Percentiles rank a stretch among this genome's conserved stretches.
Conservation (phyloP, 2,113 vertebrate species). For the Ahaetulla prasina region DNA sequence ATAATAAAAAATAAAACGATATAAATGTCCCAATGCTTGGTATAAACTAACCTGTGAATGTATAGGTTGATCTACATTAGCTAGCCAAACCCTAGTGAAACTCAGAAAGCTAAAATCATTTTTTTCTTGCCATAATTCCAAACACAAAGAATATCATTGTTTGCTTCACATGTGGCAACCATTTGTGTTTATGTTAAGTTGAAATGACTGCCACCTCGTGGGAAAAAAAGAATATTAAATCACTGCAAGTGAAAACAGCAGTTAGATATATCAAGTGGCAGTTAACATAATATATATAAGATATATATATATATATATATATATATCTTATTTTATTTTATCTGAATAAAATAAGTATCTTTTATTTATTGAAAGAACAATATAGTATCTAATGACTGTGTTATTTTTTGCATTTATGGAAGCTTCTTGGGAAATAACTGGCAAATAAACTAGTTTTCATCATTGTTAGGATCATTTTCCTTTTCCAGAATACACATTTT, state of each 20-base stretch:
- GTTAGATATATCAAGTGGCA: background rate
- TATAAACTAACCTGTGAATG: constrained; percentile 4
- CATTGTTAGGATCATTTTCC: background rate
- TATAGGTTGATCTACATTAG: constrained; percentile 25
- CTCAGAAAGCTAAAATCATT: constrained; percentile 21
- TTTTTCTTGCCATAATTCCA: constrained; percentile 5
- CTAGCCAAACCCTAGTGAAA: constrained; percentile 19
- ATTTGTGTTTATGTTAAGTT: constrained; percentile 63
- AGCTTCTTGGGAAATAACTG: background rate
- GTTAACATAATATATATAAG: too few relatives aligned
- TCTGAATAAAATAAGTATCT: background rate
- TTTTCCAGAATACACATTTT: background rate
- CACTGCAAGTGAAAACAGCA: background rate
- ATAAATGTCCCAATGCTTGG: background rate
- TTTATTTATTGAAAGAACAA: constrained; percentile 13
- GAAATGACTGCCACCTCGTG: constrained; percentile 76
- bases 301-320: too few relatives aligned
- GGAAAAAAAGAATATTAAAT: constrained; percentile 21
- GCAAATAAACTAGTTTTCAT: background rate
- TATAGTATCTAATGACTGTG: background rate
- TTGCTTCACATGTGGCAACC: constrained; percentile 26
- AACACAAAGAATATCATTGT: constrained; percentile 50
- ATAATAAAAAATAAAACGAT: background rate
- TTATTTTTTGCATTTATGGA: background rate
- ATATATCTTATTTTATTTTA: too few relatives aligned